These are phyloP conservation scores for Gopherus flavomarginatus DNA, from an alignment of 2,113 vertebrate species.

Conservation along the genomic window DNA sequence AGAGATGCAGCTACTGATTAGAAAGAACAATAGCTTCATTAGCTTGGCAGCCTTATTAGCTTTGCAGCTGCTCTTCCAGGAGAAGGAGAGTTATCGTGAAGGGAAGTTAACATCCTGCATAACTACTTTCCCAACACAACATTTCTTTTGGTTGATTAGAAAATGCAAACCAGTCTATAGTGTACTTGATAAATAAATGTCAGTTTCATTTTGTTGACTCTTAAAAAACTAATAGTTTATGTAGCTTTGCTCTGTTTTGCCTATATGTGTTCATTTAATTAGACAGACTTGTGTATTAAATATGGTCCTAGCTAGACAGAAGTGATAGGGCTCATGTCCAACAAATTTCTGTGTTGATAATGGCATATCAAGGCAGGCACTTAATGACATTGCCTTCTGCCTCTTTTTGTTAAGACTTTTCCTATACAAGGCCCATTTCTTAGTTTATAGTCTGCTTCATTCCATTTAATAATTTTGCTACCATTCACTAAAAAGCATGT, in stretches of 20 bases:
- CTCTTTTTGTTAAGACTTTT: not conserved
- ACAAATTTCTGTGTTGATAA: not conserved
- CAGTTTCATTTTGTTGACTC: not conserved
- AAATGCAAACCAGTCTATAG: constrained; percentile 7
- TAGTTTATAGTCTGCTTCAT: not conserved
- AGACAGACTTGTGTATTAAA: not conserved
- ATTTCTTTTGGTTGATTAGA: not conserved
- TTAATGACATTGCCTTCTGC: not conserved
- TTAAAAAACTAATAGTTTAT: constrained; percentile 19
- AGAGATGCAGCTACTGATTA: not conserved
- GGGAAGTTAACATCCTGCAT: not conserved
- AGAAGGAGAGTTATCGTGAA: not conserved
- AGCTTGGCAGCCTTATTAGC: not conserved
- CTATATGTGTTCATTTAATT: not conserved
- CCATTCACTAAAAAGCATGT: not conserved
- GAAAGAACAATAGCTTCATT: not conserved
- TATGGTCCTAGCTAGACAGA: not conserved
- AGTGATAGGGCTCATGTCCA: not conserved
- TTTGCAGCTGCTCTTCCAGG: not conserved
- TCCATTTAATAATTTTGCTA: not conserved
- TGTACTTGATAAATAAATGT: constrained; percentile 1
- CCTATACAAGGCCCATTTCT: not conserved
- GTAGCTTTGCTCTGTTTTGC: not conserved
- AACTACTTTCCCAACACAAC: not conserved
- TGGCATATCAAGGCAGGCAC: not conserved